phyloP scores from a whole-genome alignment of 2,888 invertebrate species.

The Netelia melanura region DNA sequence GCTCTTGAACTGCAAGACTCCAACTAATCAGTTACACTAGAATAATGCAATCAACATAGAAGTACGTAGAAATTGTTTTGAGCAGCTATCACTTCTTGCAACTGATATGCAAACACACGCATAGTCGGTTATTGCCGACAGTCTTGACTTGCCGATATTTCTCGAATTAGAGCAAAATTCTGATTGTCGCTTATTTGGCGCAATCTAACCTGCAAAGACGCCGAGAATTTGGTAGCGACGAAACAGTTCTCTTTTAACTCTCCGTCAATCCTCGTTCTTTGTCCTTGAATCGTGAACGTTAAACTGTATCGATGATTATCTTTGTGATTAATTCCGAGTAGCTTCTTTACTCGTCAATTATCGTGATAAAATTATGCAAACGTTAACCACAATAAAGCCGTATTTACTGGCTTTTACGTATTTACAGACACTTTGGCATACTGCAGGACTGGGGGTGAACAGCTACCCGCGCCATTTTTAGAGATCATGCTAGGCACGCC shows the following conservation, averaged over 20 bases:
- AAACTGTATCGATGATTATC: neutral
- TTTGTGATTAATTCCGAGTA: neutral
- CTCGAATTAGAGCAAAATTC: neutral
- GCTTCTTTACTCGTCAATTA: neutral
- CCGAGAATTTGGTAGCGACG: neutral
- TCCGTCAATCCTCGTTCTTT: neutral
- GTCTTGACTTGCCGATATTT: neutral
- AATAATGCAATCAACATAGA: neutral
- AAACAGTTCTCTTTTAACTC: neutral
- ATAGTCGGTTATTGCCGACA: neutral
- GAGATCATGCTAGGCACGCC: neutral
- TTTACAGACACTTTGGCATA: slow-evolving; percentile 18
- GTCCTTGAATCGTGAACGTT: neutral
- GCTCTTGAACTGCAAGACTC: neutral
- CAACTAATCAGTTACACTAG: neutral
- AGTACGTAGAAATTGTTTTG: too few relatives aligned
- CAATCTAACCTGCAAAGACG: slow-evolving; percentile 9
- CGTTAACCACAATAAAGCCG: neutral
- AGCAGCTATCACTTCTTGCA: too few relatives aligned
- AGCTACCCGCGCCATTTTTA: slow-evolving; percentile 27
- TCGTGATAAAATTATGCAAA: neutral
- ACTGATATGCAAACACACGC: neutral
- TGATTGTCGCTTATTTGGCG: neutral
- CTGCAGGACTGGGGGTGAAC: neutral
- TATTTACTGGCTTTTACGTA: slow-evolving; percentile 22